Conservation (phyloP, 1,140 invertebrate genomes). For the Coboldia fuscipes region DNA sequence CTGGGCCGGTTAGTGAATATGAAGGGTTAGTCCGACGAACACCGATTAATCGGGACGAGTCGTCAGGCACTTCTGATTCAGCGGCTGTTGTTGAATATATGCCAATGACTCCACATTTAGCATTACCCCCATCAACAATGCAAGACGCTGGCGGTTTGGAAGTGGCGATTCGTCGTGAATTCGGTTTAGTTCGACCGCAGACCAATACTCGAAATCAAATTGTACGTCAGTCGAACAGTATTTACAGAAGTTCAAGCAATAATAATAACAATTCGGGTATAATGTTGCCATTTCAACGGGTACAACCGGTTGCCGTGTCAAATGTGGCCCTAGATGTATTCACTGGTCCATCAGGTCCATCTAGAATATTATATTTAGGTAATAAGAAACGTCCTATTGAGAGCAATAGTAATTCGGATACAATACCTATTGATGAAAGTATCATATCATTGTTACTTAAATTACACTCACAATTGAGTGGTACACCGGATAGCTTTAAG, state of each 20-base stretch:
- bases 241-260: constrained; percentile 18
- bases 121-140: constrained; percentile 13
- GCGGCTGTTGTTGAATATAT: too few species aligned
- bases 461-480: constrained; percentile 78
- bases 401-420: constrained; percentile 9
- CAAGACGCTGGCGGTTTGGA: constrained; percentile 19
- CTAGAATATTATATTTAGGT: not conserved
- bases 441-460: constrained; percentile 80
- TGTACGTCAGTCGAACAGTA: constrained; percentile 10
- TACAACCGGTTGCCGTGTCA: constrained; percentile 18
- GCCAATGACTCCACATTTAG: constrained; percentile 9
- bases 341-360: constrained; percentile 7
- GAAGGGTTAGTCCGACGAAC: too few species aligned
- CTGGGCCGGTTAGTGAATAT: not conserved
- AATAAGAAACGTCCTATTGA: not conserved
- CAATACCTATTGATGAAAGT: constrained; percentile 61
- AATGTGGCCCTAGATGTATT: constrained; percentile 16
- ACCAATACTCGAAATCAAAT: constrained; percentile 9
- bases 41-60: too few species aligned
- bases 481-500: constrained; percentile 52
- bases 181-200: constrained; percentile 12
- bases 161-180: constrained; percentile 16
- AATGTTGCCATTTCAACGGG: constrained; percentile 18
- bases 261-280: constrained; percentile 14
- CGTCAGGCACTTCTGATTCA: too few species aligned